A percentile compares a stretch with the other conserved stretches of the same genome.
These are phyloP conservation scores for Torymus tubicola DNA, from an alignment of 2,888 invertebrate genomes.

Conservation along the genomic window DNA sequence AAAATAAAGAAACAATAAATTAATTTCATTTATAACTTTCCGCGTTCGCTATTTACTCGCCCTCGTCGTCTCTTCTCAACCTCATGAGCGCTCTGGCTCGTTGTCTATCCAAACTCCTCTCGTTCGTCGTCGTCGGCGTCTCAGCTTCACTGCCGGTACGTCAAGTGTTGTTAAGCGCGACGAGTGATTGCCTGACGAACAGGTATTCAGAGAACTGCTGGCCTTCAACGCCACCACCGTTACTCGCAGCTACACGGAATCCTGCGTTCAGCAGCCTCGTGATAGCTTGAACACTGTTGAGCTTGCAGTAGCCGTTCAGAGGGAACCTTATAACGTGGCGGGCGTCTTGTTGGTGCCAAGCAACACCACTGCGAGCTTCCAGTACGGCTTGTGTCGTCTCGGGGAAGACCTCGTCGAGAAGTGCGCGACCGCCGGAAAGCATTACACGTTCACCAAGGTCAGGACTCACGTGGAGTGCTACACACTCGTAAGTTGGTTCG, in stretches of 20 bases:
- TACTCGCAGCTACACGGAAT: conserved; percentile 88
- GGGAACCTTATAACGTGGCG: conserved; percentile 91
- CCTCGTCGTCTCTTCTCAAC: conserved; percentile 26
- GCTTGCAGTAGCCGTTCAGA: conserved; percentile 91
- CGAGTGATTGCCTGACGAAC: conserved; percentile 80
- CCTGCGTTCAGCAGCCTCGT: conserved; percentile 88
- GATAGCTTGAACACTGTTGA: conserved; percentile 92
- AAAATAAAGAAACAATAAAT: too few relatives aligned
- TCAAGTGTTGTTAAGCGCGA: conserved; percentile 59
- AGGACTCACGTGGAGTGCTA: conserved; percentile 88
- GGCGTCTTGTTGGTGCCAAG: conserved; percentile 89
- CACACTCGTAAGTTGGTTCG: conserved; percentile 82
- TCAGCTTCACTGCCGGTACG: neutral
- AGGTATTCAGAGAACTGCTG: conserved; percentile 94
- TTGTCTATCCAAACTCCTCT: too few relatives aligned
- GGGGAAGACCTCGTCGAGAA: conserved; percentile 87
- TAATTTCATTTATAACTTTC: too few relatives aligned
- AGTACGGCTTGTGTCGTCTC: conserved; percentile 88
- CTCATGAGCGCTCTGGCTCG: conserved; percentile 15
- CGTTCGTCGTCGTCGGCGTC: too few relatives aligned
- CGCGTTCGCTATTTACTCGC: conserved; percentile 20
- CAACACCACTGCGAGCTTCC: conserved; percentile 87
- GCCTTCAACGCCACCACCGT: conserved; percentile 91
- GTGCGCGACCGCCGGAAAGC: conserved; percentile 87
- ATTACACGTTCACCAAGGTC: conserved; percentile 89